Conservation (phyloP, 2,797 vertebrate genomes). For the Carapus acus region DNA sequence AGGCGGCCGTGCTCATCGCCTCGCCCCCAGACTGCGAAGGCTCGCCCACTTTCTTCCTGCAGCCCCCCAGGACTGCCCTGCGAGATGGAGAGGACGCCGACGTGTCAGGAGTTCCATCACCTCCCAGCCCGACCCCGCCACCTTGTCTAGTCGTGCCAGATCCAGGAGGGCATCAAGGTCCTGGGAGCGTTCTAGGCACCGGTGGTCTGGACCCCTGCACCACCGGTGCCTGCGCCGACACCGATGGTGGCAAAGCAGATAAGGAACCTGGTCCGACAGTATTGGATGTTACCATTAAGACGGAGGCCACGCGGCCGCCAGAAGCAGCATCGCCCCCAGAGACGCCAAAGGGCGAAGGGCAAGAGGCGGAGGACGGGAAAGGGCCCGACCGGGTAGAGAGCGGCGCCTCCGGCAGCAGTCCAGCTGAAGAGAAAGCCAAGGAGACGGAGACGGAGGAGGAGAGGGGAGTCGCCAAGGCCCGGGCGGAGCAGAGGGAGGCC, state of each 20-base stretch:
- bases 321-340: slow-evolving; percentile 13
- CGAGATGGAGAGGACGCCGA: slow-evolving; percentile 22
- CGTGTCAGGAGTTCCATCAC: slow-evolving; percentile 30
- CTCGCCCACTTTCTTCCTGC: slow-evolving; percentile 28
- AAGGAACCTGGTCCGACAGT: slow-evolving; percentile 48
- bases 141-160: slow-evolving; percentile 28
- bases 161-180: slow-evolving; percentile 19
- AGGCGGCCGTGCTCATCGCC: slow-evolving; percentile 75
- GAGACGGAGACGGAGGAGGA: slow-evolving; percentile 62
- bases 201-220: slow-evolving; percentile 4
- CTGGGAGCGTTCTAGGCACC: not conserved
- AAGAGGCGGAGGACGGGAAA: slow-evolving; percentile 37
- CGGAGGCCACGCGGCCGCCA: slow-evolving; percentile 13
- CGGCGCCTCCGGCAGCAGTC: slow-evolving; percentile 52
- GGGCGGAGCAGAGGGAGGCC: slow-evolving; percentile 68
- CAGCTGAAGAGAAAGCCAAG: slow-evolving; percentile 48
- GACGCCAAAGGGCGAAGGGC: slow-evolving; percentile 18
- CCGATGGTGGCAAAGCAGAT: slow-evolving; percentile 13
- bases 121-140: slow-evolving; percentile 37
- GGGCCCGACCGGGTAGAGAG: slow-evolving; percentile 34
- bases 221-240: slow-evolving; percentile 12
- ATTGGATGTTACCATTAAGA: slow-evolving; percentile 48
- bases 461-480: slow-evolving; percentile 63
- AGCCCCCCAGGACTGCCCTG: slow-evolving; percentile 15
- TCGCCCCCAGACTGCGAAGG: slow-evolving; percentile 74